Evolutionary conservation across 2,888 invertebrate genomes (phyloP).

Genomic region (Gandaritis pyraliata): DNA sequence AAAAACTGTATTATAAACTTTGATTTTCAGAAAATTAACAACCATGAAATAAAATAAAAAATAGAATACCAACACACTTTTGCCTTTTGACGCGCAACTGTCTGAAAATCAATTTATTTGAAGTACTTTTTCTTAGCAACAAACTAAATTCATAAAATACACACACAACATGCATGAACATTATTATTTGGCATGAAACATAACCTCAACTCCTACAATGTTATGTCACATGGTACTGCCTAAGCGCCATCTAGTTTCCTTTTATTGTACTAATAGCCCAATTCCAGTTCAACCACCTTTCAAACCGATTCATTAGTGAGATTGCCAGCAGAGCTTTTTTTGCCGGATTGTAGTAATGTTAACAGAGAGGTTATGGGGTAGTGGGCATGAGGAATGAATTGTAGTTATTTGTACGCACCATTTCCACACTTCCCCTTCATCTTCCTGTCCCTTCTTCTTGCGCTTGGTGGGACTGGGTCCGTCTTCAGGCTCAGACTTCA

Average conservation of each 20-base stretch:
- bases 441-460: slow-evolving; percentile 90
- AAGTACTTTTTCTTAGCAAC: slow-evolving; percentile 38
- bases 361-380: background rate
- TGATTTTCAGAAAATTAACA: too few species aligned
- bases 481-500: slow-evolving; percentile 63
- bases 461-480: slow-evolving; percentile 85
- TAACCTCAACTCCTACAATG: slow-evolving; percentile 54
- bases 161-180: slow-evolving; percentile 56
- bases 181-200: slow-evolving; percentile 50
- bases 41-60: slow-evolving; percentile 10
- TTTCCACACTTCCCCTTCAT: slow-evolving; percentile 94
- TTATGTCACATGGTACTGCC: slow-evolving; percentile 38
- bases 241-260: slow-evolving; percentile 56
- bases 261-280: slow-evolving; percentile 8
- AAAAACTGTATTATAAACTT: slow-evolving; percentile 6
- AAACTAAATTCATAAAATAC: slow-evolving; percentile 50
- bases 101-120: slow-evolving; percentile 45
- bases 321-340: slow-evolving; percentile 10
- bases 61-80: slow-evolving; percentile 51
- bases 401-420: slow-evolving; percentile 85
- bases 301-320: background rate
- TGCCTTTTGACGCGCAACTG: slow-evolving; percentile 49
- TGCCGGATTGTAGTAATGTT: background rate
- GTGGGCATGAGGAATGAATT: background rate
- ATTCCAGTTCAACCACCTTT: slow-evolving; percentile 25